A percentile compares a stretch with the other conserved stretches of the same genome.
These are phyloP conservation scores for Narcine bancroftii DNA, from an alignment of 2,113 vertebrate genomes.

Conservation along the genomic window DNA sequence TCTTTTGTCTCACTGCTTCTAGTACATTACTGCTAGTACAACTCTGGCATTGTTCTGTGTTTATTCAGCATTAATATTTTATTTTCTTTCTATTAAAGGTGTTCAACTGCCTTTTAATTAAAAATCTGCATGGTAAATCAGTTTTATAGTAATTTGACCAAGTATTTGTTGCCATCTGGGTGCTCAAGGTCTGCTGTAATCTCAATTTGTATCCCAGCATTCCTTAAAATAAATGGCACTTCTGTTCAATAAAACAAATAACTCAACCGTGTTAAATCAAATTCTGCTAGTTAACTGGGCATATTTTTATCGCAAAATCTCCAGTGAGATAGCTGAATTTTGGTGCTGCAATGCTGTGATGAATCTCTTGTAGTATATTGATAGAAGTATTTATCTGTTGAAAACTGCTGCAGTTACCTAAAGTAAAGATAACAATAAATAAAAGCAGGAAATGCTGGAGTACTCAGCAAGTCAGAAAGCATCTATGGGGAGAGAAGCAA, in stretches of 20 bases:
- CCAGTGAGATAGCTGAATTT: constrained; percentile 31
- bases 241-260: constrained; percentile 13
- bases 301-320: constrained; percentile 22
- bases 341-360: constrained; percentile 15
- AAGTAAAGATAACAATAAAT: constrained; percentile 22
- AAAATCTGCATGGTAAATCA: not conserved
- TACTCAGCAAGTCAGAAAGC: too few relatives aligned
- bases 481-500: too few relatives aligned
- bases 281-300: constrained; percentile 29
- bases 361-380: constrained; percentile 19
- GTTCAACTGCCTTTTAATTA: not conserved
- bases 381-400: constrained; percentile 29
- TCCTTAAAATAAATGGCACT: constrained; percentile 24
- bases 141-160: constrained; percentile 28
- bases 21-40: constrained; percentile 10
- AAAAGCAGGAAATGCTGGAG: too few relatives aligned
- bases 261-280: constrained; percentile 18
- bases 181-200: constrained; percentile 27
- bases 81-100: not conserved
- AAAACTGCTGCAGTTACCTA: constrained; percentile 30
- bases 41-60: not conserved
- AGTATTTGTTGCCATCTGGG: constrained; percentile 11
- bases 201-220: constrained; percentile 32
- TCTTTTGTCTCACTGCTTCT: not conserved
- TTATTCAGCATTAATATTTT: not conserved